These are phyloP conservation scores for Gobionotothen gibberifrons DNA, from an alignment of 2,797 vertebrate genomes.

Conservation along the genomic window DNA sequence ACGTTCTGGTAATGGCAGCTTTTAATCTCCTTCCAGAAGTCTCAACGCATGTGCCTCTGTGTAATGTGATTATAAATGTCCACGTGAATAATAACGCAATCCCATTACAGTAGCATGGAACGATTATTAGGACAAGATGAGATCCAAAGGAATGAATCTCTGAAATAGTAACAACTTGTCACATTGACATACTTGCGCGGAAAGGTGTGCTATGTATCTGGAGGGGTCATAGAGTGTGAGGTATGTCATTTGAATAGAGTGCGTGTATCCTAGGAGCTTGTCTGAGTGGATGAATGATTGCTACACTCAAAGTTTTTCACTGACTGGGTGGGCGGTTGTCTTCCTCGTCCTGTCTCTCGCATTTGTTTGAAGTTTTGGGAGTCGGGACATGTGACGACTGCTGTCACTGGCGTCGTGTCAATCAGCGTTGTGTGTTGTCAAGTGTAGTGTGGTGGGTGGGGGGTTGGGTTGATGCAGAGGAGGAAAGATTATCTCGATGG, in stretches of 20 bases:
- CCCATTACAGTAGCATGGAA: slow-evolving; percentile 45
- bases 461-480: slow-evolving; percentile 58
- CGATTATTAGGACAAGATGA: slow-evolving; percentile 50
- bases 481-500: slow-evolving; percentile 56
- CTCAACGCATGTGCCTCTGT: slow-evolving; percentile 42
- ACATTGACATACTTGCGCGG: slow-evolving; percentile 37
- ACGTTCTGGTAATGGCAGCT: slow-evolving; percentile 58
- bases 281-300: slow-evolving; percentile 36
- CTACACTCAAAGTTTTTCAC: slow-evolving; percentile 27
- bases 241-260: slow-evolving; percentile 32
- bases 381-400: slow-evolving; percentile 52
- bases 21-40: slow-evolving; percentile 41
- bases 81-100: slow-evolving; percentile 57
- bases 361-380: slow-evolving; percentile 38
- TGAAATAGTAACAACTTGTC: slow-evolving; percentile 52
- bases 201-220: slow-evolving; percentile 45
- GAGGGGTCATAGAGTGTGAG: slow-evolving; percentile 29
- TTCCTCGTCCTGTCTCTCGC: slow-evolving; percentile 28
- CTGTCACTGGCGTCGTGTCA: slow-evolving; percentile 53
- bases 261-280: slow-evolving; percentile 27
- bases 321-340: slow-evolving; percentile 34
- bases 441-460: slow-evolving; percentile 38
- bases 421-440: slow-evolving; percentile 47
- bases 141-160: slow-evolving; percentile 47
- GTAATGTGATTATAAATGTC: slow-evolving; percentile 47